Evolutionary conservation across 2,797 vertebrate genomes (phyloP).

Genomic region (Dallia pectoralis): DNA sequence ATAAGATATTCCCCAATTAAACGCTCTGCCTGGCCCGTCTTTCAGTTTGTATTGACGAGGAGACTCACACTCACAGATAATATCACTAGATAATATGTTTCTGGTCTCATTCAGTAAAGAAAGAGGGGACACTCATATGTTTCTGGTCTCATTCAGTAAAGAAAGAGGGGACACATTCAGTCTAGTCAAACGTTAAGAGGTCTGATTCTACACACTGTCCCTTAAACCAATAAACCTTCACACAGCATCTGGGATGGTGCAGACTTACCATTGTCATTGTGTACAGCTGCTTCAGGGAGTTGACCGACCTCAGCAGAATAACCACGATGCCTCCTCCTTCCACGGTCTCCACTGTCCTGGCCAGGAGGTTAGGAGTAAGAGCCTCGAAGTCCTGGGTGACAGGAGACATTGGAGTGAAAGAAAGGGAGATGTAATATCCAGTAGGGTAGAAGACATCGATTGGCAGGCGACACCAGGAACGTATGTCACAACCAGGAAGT

Average conservation of each 20-base stretch:
- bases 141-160: no score
- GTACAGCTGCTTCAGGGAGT: slow-evolving; percentile 95
- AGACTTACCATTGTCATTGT: slow-evolving; percentile 93
- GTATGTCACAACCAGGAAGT: background rate
- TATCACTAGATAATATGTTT: no score
- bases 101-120: no score
- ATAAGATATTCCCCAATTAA: no score
- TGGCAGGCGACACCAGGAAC: background rate
- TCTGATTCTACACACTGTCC: no score
- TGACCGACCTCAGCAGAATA: slow-evolving; percentile 90
- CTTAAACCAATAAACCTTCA: background rate
- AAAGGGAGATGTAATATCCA: background rate
- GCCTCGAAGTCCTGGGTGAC: slow-evolving; percentile 91
- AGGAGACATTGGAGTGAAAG: background rate
- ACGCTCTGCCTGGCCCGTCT: no score
- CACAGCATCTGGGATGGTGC: background rate
- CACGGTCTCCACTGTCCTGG: slow-evolving; percentile 93
- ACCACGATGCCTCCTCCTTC: slow-evolving; percentile 94
- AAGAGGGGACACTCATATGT: no score
- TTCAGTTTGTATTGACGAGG: no score
- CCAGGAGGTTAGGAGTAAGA: slow-evolving; percentile 91
- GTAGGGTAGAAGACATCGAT: background rate
- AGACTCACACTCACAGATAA: no score
- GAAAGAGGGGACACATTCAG: no score
- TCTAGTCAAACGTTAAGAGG: no score